Evolutionary conservation across 2,888 invertebrate genomes (phyloP).

Genomic region (Dorcus hopei): DNA sequence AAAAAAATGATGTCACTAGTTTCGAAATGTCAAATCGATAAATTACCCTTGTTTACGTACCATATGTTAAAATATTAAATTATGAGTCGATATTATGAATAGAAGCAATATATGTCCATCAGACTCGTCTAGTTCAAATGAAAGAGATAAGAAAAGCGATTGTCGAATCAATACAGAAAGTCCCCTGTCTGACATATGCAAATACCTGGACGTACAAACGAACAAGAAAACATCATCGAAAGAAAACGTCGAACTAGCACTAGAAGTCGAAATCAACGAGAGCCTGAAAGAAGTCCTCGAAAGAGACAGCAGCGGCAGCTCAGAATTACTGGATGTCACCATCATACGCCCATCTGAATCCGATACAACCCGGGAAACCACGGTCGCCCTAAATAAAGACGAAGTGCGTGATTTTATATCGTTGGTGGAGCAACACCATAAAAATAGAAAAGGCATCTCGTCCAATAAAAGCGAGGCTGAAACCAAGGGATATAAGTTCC

Average conservation of each 20-base stretch:
- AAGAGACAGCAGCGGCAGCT: conserved; percentile 33
- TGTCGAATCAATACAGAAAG: conserved; percentile 2
- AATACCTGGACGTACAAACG: conserved; percentile 12
- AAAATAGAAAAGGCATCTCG: conserved; percentile 14
- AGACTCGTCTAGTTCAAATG: conserved; percentile 18
- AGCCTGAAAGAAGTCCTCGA: conserved; percentile 37
- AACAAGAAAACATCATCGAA: conserved; percentile 5
- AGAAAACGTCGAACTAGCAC: conserved; percentile 32
- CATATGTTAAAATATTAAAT: conserved; percentile 7
- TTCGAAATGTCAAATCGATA: conserved; percentile 12
- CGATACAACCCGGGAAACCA: conserved; percentile 17
- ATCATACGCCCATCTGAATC: conserved; percentile 39
- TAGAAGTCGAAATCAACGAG: conserved; percentile 44
- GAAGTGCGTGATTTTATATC: conserved; percentile 19
- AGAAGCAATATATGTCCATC: conserved; percentile 16
- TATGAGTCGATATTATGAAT: conserved; percentile 19
- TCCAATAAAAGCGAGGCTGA: background rate
- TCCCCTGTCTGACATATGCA: conserved; percentile 16
- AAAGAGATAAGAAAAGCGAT: conserved; percentile 2
- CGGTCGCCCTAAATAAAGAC: conserved; percentile 17
- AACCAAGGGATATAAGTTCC: background rate
- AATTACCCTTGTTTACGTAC: background rate
- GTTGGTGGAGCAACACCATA: conserved; percentile 21
- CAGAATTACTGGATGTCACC: conserved; percentile 42
- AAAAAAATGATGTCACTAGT: conserved; percentile 13